Conservation (phyloP, 2,888 invertebrate genomes). For the Diabrotica balteata region DNA sequence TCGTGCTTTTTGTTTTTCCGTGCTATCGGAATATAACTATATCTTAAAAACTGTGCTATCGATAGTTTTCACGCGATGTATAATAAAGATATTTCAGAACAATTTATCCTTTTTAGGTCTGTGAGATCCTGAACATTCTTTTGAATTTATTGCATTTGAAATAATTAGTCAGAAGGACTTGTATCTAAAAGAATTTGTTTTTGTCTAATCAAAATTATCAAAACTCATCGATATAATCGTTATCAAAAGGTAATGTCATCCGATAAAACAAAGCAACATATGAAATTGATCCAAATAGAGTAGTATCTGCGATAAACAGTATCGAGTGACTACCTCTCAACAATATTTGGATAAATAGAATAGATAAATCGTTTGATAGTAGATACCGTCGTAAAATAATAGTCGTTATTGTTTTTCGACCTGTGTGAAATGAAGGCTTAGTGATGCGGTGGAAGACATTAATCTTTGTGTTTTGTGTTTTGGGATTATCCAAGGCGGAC, state of each 20-base stretch:
- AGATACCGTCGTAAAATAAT: too few species aligned
- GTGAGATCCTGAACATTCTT: too few species aligned
- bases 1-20: too few species aligned
- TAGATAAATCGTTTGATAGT: background rate
- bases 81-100: too few species aligned
- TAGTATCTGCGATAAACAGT: too few species aligned
- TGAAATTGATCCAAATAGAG: slow-evolving; percentile 7
- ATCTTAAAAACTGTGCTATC: too few species aligned
- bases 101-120: too few species aligned
- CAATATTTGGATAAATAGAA: slow-evolving; percentile 2
- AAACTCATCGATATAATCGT: slow-evolving; percentile 1
- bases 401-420: background rate
- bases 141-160: background rate
- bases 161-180: background rate
- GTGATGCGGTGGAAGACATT: slow-evolving; percentile 13
- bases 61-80: too few species aligned
- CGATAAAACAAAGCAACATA: slow-evolving; percentile 5
- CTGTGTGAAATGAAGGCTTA: background rate
- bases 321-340: background rate
- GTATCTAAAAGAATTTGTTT: background rate
- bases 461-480: slow-evolving; percentile 2
- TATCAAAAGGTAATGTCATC: slow-evolving; percentile 6
- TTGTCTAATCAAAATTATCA: background rate
- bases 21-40: too few species aligned
- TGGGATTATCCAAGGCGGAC: background rate